Conservation (phyloP, 2,888 invertebrate species). For the Lepidochitona cinerea region DNA sequence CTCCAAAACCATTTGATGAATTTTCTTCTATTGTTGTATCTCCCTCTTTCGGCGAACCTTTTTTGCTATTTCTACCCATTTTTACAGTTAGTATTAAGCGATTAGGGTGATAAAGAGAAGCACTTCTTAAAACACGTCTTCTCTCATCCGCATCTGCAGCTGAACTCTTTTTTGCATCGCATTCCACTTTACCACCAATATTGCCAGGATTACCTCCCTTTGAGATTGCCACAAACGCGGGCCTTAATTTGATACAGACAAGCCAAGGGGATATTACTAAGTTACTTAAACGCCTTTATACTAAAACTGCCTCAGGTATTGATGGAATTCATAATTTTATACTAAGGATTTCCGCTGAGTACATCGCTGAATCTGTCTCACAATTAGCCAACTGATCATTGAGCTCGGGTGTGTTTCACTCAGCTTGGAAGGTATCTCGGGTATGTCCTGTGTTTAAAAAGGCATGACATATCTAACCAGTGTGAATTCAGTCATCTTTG, state of each 20-base stretch:
- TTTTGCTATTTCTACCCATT: too few species aligned
- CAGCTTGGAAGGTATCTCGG: not conserved
- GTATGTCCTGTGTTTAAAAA: not conserved
- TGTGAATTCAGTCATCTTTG: not conserved
- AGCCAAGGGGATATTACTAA: not conserved
- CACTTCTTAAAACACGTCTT: too few species aligned
- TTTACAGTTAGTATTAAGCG: too few species aligned
- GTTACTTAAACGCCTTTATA: not conserved
- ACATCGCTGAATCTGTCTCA: not conserved
- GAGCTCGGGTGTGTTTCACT: not conserved
- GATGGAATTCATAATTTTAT: not conserved
- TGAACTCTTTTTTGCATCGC: not conserved
- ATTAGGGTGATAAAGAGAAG: too few species aligned
- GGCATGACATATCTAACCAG: not conserved
- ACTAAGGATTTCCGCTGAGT: not conserved
- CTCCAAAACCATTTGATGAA: too few species aligned
- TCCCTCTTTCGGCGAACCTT: too few species aligned
- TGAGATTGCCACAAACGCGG: not conserved
- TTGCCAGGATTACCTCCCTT: not conserved
- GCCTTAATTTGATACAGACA: not conserved
- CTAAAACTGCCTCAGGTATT: not conserved
- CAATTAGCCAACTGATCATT: not conserved
- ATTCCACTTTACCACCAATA: not conserved
- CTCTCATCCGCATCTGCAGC: too few species aligned
- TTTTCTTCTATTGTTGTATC: too few species aligned